Percentiles rank a stretch among this genome's conserved stretches.
Evolutionary conservation across 2,797 vertebrate genomes (phyloP).

Genomic region (Coreius guichenoti): DNA sequence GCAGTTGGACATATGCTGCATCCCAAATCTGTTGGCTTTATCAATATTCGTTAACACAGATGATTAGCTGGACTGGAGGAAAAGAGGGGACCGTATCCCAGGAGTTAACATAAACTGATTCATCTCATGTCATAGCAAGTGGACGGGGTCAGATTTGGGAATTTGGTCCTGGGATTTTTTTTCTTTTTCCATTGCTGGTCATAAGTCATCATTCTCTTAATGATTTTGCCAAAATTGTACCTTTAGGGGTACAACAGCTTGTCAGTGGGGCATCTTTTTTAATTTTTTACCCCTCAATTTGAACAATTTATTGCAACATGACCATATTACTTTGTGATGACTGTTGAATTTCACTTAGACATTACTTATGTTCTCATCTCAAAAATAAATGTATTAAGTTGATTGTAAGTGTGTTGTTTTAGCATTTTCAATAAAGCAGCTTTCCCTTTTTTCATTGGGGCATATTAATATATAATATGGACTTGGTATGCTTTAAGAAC

Average conservation of each 20-base stretch:
- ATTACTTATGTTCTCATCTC: no score
- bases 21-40: conserved; percentile 20
- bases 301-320: no score
- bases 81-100: not conserved
- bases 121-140: conserved; percentile 7
- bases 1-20: conserved; percentile 25
- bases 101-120: conserved; percentile 3
- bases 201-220: not conserved
- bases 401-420: no score
- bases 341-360: no score
- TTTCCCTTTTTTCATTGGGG: not conserved
- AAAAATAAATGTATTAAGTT: no score
- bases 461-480: not conserved
- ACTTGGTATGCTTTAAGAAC: not conserved
- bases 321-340: no score
- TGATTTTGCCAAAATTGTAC: not conserved
- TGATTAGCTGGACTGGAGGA: not conserved
- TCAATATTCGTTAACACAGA: conserved; percentile 28
- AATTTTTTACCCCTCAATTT: no score
- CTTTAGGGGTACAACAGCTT: not conserved
- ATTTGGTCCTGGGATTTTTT: not conserved
- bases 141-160: not conserved
- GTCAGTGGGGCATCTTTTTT: no score
- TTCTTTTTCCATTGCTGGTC: not conserved
- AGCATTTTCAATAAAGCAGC: no score